Percentiles rank a stretch among this genome's conserved stretches.
Conservation (phyloP, 2,797 vertebrate species). For the Cossypha polioptera region DNA sequence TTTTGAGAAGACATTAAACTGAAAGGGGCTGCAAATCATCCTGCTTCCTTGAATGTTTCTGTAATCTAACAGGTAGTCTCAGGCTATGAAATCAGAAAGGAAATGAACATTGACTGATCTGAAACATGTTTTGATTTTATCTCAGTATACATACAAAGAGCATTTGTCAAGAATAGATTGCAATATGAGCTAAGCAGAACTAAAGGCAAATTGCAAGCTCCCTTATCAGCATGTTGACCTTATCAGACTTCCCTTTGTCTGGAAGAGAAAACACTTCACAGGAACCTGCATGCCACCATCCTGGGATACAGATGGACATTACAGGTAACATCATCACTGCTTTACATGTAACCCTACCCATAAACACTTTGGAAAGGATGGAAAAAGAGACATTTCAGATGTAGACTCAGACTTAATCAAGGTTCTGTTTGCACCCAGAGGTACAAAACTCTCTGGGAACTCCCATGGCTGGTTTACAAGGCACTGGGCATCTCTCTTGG, state of each 20-base stretch:
- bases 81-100: not conserved
- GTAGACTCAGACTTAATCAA: not conserved
- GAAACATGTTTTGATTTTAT: not conserved
- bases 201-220: not conserved
- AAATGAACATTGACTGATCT: not conserved
- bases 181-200: not conserved
- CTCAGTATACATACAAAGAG: rapidly evolving
- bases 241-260: not conserved
- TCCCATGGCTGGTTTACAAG: not conserved
- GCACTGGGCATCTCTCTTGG: not conserved
- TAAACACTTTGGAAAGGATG: not conserved
- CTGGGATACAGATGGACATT: not conserved
- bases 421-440: not conserved
- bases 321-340: not conserved
- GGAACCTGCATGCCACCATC: not conserved
- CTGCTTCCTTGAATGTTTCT: not conserved
- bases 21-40: not conserved
- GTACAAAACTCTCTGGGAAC: not conserved
- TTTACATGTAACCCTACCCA: not conserved
- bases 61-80: not conserved
- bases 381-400: not conserved
- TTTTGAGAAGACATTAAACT: not conserved
- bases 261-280: not conserved
- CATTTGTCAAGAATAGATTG: not conserved
- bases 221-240: not conserved